These are phyloP conservation scores for Apis cerana DNA, from an alignment of 1,140 invertebrate genomes.

Conservation along the genomic window DNA sequence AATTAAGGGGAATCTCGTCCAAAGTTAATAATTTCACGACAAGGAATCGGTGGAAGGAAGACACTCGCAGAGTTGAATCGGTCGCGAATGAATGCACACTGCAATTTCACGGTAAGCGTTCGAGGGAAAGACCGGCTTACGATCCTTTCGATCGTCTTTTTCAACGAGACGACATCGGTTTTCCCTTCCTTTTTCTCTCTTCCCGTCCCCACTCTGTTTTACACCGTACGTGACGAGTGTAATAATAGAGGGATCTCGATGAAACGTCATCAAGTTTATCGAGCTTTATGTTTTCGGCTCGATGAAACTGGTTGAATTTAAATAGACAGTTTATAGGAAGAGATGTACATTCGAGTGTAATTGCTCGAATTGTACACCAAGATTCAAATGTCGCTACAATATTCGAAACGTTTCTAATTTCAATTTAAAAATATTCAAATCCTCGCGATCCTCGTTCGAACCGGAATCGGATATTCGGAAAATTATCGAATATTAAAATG, in stretches of 20 bases:
- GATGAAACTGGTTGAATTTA: not conserved
- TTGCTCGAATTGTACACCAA: not conserved
- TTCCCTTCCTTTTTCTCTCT: not conserved
- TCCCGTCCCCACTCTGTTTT: not conserved
- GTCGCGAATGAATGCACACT: constrained; percentile 35
- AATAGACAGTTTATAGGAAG: not conserved
- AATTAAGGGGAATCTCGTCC: constrained; percentile 40
- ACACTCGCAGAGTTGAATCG: not conserved
- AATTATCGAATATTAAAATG: too few relatives aligned
- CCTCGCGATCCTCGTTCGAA: too few relatives aligned
- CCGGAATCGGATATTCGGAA: too few relatives aligned
- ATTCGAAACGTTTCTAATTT: too few relatives aligned
- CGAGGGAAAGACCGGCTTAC: constrained; percentile 21
- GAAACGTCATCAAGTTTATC: not conserved
- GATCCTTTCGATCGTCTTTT: not conserved
- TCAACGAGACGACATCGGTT: not conserved
- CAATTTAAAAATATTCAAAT: not conserved
- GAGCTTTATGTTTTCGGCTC: not conserved
- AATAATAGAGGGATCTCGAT: not conserved
- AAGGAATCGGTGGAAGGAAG: not conserved
- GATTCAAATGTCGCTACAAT: too few relatives aligned
- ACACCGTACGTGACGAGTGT: constrained; percentile 40
- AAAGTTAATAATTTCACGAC: constrained; percentile 59
- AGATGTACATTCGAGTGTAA: not conserved
- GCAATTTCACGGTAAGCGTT: constrained; percentile 46